Base-by-base conservation (phyloP, 2,888 invertebrate species). In the Acleris sparsana region DNA sequence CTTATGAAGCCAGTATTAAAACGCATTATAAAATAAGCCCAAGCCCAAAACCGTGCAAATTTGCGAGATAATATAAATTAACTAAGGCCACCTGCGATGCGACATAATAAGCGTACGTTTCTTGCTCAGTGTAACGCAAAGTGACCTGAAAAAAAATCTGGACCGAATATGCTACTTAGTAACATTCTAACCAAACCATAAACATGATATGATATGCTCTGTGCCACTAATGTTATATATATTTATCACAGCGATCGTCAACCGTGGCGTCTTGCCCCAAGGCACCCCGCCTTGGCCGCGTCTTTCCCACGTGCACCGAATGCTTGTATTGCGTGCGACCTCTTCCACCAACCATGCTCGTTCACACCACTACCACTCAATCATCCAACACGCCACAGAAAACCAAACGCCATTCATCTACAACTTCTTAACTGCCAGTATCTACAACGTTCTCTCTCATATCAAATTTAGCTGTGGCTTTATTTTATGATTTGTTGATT, bases 311-410 rank as follows among this genome's bases (percentile, higher is more conserved):
- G 91, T 92, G 92, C 85, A 80, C 87, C 76, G 88, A 92, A 92
- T 92, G 91, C 88, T 88, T 81, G 84, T 85, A 90, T 92, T 89
- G 92, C 92, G 91, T 92, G 92, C 83, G 88, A 89, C 88, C 89
- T 86, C 84, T 80, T 83, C 80, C 77, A 83, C 84, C 79, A 84
- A 82, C 79, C 77, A 77, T 80, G 76, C 76, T 64, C 72, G 82
- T 84, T 83, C 83, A 85, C 72, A 86, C 76, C 76, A 79, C 77
- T 73, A 73, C 71, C 69, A 78, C 81, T 74, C 79, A 78, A 79
- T 80, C 80, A 77, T 74, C 73, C 66, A 67, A 70, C 69, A 70
- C 64, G 65, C 71, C 78, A 75, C 69, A 80, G 69, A 71, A 71
- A 62, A 75, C 62, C 60, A 69, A 60, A 65, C 49, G 62, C 63